These are phyloP conservation scores for Champsocephalus esox DNA, from an alignment of 2,797 vertebrate genomes.

Conservation along the genomic window DNA sequence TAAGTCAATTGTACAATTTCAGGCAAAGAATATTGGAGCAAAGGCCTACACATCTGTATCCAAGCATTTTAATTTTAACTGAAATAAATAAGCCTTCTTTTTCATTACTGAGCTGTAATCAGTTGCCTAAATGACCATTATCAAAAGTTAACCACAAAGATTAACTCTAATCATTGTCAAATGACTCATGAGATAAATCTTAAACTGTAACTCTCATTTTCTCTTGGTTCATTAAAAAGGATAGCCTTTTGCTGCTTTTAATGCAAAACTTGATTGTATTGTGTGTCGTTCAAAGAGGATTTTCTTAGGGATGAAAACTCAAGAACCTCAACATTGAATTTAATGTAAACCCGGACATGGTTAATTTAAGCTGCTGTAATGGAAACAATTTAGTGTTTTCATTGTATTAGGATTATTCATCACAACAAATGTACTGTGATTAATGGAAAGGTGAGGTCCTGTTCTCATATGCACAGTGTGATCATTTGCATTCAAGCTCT, in stretches of 20 bases:
- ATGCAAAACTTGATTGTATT: background rate
- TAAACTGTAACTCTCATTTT: conserved; percentile 9
- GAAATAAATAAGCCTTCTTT: background rate
- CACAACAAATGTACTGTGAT: conserved; percentile 19
- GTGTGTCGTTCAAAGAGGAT: background rate
- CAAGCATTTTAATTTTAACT: background rate
- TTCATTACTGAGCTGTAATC: conserved; percentile 3
- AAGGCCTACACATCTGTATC: background rate
- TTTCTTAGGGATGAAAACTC: background rate
- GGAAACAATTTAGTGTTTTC: background rate
- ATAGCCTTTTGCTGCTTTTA: background rate
- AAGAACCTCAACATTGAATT: background rate
- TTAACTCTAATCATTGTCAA: conserved; percentile 5
- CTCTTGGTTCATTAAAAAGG: conserved; percentile 9
- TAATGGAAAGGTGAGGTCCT: conserved; percentile 3
- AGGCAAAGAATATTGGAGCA: background rate
- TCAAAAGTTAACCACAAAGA: conserved; percentile 10
- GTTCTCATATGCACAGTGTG: background rate
- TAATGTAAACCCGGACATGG: conserved; percentile 17
- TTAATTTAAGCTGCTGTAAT: conserved; percentile 10
- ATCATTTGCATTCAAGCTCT: conserved; percentile 35
- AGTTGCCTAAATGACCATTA: conserved; percentile 1
- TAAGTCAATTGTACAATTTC: background rate
- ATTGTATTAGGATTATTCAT: conserved; percentile 12
- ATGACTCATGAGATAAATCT: background rate